These are phyloP conservation scores for Allophyes oxyacanthae DNA, from an alignment of 2,888 invertebrate species.

Conservation along the genomic window DNA sequence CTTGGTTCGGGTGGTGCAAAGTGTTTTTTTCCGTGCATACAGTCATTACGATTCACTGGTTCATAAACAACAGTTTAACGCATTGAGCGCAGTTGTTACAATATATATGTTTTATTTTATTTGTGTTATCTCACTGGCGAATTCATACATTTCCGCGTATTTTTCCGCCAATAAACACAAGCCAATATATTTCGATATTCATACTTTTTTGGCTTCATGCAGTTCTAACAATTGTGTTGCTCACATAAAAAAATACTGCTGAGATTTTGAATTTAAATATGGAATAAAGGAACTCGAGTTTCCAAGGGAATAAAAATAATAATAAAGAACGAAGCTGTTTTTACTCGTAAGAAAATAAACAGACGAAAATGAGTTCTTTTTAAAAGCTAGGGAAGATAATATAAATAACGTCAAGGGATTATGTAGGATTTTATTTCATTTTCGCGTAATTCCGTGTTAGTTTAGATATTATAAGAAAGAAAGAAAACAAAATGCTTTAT, in stretches of 20 bases:
- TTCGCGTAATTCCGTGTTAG: too few relatives aligned
- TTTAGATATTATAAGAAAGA: too few relatives aligned
- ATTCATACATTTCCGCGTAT: constrained; percentile 1
- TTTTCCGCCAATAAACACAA: background rate
- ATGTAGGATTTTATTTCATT: too few relatives aligned
- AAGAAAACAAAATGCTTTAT: too few relatives aligned
- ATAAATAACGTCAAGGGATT: too few relatives aligned
- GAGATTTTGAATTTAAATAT: constrained; percentile 1
- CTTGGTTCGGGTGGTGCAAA: too few relatives aligned
- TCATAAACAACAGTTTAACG: background rate
- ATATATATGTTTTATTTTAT: background rate
- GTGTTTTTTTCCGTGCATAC: too few relatives aligned
- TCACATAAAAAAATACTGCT: background rate
- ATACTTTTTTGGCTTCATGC: background rate
- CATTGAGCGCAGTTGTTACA: background rate
- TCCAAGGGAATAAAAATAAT: too few relatives aligned
- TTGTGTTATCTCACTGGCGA: too few relatives aligned
- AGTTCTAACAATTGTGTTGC: background rate
- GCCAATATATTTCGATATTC: constrained; percentile 1
- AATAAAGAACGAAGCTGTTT: too few relatives aligned
- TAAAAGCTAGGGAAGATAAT: too few relatives aligned
- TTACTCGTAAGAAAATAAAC: background rate
- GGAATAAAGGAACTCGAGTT: background rate
- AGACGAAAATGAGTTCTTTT: background rate
- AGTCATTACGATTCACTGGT: too few relatives aligned